A percentile compares a stretch with the other conserved stretches of the same genome.
Conservation (phyloP, 2,797 vertebrate species). For the Lycodopsis pacificus region DNA sequence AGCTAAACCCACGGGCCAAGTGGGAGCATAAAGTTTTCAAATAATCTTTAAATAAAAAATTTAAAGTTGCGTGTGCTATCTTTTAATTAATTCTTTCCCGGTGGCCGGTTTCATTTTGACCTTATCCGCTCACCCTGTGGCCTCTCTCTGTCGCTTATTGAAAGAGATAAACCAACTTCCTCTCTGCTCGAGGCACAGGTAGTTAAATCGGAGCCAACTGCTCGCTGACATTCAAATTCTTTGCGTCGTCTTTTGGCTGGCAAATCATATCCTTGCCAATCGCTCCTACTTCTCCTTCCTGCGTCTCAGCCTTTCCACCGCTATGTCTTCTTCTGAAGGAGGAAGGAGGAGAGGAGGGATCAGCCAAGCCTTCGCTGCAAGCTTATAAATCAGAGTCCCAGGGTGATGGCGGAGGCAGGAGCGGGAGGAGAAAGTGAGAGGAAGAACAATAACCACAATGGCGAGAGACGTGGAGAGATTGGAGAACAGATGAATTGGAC, state of each 20-base stretch:
- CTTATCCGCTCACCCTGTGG: constrained; percentile 40
- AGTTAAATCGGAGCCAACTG: constrained; percentile 52
- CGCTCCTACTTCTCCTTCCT: neutral
- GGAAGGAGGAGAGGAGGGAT: neutral
- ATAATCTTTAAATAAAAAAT: neutral
- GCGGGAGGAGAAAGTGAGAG: constrained; percentile 38
- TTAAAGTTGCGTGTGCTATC: constrained; percentile 27
- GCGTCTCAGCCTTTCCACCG: constrained; percentile 7
- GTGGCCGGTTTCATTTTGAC: constrained; percentile 49
- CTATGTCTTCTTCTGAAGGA: constrained; percentile 34
- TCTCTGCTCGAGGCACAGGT: constrained; percentile 40
- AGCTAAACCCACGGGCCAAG: constrained; percentile 22
- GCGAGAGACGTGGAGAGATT: constrained; percentile 49
- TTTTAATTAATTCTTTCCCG: constrained; percentile 63
- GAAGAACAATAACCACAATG: constrained; percentile 64
- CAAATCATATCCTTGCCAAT: constrained; percentile 51
- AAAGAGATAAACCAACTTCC: constrained; percentile 42
- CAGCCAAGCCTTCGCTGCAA: constrained; percentile 32
- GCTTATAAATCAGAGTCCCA: constrained; percentile 67
- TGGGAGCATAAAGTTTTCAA: constrained; percentile 27
- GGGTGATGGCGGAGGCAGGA: constrained; percentile 48
- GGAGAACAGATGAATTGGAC: constrained; percentile 67
- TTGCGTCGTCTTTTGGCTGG: constrained; percentile 60
- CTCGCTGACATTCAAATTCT: constrained; percentile 68
- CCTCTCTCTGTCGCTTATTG: constrained; percentile 23